phyloP scores from a whole-genome alignment of 2,888 invertebrate genomes.

The Himalopsyche japonica region DNA sequence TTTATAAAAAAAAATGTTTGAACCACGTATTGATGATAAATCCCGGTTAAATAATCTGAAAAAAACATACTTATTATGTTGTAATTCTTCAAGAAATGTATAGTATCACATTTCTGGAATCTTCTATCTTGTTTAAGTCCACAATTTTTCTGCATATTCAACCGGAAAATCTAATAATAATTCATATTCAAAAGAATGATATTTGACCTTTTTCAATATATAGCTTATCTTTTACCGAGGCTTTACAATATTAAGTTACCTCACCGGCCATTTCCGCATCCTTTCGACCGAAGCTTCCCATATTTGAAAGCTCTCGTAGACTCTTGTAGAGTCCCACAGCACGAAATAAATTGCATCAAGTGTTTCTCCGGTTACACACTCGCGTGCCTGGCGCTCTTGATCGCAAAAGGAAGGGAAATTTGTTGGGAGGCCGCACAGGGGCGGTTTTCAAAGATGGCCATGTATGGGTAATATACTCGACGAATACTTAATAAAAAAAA shows the following conservation, averaged over 20 bases:
- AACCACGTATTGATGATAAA: no score
- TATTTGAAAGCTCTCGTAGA: background rate
- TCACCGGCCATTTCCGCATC: background rate
- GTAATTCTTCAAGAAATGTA: no score
- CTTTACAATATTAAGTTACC: background rate
- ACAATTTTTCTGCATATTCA: background rate
- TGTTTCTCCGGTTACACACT: background rate
- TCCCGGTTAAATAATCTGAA: no score
- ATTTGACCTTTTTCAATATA: background rate
- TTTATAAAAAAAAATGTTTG: no score
- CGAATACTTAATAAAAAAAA: background rate
- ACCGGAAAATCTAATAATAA: background rate
- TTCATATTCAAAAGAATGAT: background rate
- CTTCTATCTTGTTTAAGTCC: background rate
- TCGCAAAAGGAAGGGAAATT: background rate
- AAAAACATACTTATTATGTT: no score
- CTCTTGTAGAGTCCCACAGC: background rate
- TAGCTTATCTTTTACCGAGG: background rate
- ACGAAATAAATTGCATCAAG: slow-evolving; percentile 1
- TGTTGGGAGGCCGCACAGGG: background rate
- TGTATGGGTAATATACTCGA: background rate
- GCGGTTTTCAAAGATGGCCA: background rate
- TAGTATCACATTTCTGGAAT: background rate
- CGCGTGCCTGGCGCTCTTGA: background rate
- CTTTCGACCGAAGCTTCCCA: background rate